These are phyloP conservation scores for Actinemys pallida DNA, from an alignment of 2,113 vertebrate genomes.

Conservation along the genomic window DNA sequence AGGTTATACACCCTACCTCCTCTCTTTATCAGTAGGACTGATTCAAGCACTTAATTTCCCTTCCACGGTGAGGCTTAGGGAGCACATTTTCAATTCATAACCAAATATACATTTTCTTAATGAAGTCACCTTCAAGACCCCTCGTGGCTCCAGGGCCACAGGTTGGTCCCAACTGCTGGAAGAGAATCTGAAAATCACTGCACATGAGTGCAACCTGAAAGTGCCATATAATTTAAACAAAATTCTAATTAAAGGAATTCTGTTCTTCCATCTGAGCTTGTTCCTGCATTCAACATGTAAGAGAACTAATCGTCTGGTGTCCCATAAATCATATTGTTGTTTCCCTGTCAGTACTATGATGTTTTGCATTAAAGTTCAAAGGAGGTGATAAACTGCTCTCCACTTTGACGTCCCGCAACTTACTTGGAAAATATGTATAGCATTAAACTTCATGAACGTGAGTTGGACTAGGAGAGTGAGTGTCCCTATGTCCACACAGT, in stretches of 20 bases:
- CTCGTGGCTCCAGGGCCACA: too few species aligned
- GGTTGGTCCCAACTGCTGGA: not conserved
- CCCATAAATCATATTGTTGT: not conserved
- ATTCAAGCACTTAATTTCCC: not conserved
- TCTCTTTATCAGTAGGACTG: not conserved
- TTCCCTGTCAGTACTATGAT: not conserved
- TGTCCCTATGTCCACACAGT: not conserved
- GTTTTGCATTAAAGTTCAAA: not conserved
- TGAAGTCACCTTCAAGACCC: not conserved
- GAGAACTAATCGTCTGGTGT: not conserved
- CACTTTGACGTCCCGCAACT: not conserved
- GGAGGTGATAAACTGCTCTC: not conserved
- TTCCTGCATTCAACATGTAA: not conserved
- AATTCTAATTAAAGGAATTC: not conserved
- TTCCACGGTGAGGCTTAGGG: not conserved
- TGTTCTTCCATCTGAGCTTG: not conserved
- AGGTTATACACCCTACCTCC: not conserved
- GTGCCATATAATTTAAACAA: not conserved
- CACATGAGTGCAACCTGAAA: not conserved
- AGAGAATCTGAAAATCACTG: not conserved
- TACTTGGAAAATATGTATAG: not conserved
- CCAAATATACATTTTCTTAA: not conserved
- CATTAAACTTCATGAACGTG: not conserved
- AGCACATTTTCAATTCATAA: not conserved
- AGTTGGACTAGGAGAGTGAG: not conserved